These are phyloP conservation scores for Xanthorhoe spadicearia DNA, from an alignment of 2,888 invertebrate species.

Conservation along the genomic window DNA sequence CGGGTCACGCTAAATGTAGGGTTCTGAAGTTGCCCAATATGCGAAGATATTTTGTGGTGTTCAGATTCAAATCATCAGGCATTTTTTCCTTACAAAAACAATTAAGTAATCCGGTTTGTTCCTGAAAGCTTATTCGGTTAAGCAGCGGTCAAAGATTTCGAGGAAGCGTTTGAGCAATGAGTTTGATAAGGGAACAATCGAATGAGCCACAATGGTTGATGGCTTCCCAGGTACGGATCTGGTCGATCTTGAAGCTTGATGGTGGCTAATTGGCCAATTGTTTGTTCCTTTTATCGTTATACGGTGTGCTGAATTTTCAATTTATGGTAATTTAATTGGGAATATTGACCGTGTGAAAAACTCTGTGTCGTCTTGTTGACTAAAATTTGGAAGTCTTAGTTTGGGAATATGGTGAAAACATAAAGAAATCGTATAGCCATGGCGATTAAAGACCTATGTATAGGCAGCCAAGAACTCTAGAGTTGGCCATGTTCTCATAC, in stretches of 20 bases:
- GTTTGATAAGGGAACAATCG: slow-evolving; percentile 29
- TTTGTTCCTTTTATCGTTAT: slow-evolving; percentile 6
- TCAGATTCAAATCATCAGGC: too few relatives aligned
- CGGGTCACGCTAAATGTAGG: too few relatives aligned
- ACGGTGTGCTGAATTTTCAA: neutral
- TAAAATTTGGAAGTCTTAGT: too few relatives aligned
- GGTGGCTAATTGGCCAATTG: slow-evolving; percentile 26
- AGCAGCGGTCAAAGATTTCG: neutral
- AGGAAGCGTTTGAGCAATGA: slow-evolving; percentile 5
- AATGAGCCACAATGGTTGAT: slow-evolving; percentile 25
- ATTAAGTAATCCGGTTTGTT: neutral
- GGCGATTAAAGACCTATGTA: too few relatives aligned
- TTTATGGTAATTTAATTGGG: neutral
- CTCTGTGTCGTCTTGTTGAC: neutral
- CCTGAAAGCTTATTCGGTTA: neutral
- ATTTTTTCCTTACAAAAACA: neutral
- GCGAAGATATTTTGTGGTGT: too few relatives aligned
- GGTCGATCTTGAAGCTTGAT: slow-evolving; percentile 20
- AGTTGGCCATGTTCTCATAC: too few relatives aligned
- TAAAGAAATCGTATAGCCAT: too few relatives aligned
- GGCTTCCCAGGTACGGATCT: slow-evolving; percentile 21
- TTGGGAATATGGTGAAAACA: too few relatives aligned
- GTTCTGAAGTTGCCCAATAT: too few relatives aligned
- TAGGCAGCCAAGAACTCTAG: too few relatives aligned
- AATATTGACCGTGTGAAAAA: neutral